phyloP scores from a whole-genome alignment of 2,797 vertebrate species.

The Pseudocheirus occidentalis region DNA sequence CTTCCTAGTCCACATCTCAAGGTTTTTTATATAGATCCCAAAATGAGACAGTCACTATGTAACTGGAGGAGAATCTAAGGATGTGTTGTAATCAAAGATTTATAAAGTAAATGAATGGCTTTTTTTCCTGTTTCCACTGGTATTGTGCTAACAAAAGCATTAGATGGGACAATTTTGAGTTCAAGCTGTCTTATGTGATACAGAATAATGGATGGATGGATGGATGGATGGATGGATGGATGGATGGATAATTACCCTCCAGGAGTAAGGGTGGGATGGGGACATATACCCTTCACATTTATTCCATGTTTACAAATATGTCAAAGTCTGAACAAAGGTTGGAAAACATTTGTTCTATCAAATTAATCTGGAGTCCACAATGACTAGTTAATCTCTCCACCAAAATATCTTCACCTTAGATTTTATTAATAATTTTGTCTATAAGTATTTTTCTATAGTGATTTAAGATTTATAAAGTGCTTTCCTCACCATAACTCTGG shows the following conservation, averaged over 20 bases:
- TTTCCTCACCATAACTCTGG: neutral
- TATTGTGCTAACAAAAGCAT: neutral
- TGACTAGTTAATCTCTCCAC: neutral
- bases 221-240: too few relatives aligned
- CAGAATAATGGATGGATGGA: neutral
- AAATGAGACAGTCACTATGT: neutral
- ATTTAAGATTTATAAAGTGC: neutral
- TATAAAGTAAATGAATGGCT: neutral
- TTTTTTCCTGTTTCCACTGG: neutral
- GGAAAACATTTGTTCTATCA: neutral
- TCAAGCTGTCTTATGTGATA: neutral
- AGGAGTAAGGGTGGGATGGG: neutral
- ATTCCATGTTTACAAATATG: neutral
- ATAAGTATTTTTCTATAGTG: conserved; percentile 13
- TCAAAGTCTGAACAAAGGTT: neutral
- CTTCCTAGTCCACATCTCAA: neutral
- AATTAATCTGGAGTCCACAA: neutral
- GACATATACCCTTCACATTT: neutral
- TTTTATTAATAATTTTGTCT: neutral
- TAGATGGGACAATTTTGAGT: neutral
- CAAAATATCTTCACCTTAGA: conserved; percentile 15
- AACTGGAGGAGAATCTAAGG: neutral
- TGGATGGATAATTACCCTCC: neutral
- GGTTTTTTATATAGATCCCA: too few relatives aligned
- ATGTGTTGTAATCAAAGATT: neutral